These are phyloP conservation scores for Psittacula echo DNA, from an alignment of 2,797 vertebrate genomes.

Conservation along the genomic window DNA sequence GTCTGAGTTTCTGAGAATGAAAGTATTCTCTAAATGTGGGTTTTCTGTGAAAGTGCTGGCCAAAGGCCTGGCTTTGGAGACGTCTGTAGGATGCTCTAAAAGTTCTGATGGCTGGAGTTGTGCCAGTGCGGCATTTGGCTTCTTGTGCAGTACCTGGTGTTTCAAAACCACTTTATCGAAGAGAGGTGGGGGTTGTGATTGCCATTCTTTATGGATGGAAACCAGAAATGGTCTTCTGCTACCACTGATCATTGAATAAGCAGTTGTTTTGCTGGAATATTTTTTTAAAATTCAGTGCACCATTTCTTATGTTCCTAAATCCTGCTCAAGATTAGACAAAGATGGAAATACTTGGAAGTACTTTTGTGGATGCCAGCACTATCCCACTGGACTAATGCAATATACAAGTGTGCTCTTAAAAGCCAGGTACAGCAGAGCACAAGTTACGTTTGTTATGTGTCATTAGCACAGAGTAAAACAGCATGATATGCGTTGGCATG, in stretches of 20 bases:
- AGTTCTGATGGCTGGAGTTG: too few relatives aligned
- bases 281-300: background rate
- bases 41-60: background rate
- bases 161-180: background rate
- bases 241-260: background rate
- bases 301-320: background rate
- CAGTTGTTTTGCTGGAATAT: background rate
- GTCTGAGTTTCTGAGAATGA: background rate
- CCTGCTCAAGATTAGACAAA: background rate
- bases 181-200: background rate
- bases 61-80: background rate
- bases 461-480: background rate
- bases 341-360: background rate
- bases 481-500: background rate
- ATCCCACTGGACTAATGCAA: background rate
- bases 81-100: accelerated
- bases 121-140: accelerated
- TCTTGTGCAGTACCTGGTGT: accelerated
- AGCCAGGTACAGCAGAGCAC: background rate
- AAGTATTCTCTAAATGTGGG: too few relatives aligned
- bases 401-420: background rate
- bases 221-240: background rate
- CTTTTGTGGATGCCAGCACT: background rate
- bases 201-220: background rate
- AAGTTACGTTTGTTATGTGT: background rate